phyloP scores from a whole-genome alignment of 2,888 invertebrate genomes.

The Melinopterus prodromus region DNA sequence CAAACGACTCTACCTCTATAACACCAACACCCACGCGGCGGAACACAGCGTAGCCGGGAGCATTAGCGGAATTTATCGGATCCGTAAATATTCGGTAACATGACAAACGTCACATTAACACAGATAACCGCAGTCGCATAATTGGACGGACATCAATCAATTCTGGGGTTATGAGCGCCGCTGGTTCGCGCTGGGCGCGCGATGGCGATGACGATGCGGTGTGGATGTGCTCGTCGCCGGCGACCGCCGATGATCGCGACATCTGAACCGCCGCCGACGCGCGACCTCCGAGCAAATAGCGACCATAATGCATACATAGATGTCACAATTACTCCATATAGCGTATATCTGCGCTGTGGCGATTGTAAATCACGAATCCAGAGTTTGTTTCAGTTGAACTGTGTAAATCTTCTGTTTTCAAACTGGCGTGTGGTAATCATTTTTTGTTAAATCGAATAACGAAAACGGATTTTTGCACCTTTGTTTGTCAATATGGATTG shows the following conservation, averaged over 20 bases:
- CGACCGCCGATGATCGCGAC: not conserved
- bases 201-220: not conserved
- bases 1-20: no score
- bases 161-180: not conserved
- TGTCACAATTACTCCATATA: not conserved
- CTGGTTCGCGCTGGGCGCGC: not conserved
- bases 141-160: constrained; percentile 5
- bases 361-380: no score
- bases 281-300: not conserved
- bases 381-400: no score
- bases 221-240: not conserved
- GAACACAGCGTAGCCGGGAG: not conserved
- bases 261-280: not conserved
- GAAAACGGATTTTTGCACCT: no score
- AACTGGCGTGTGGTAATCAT: no score
- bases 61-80: constrained; percentile 10
- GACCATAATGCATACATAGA: not conserved
- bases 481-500: no score
- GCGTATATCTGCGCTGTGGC: not conserved
- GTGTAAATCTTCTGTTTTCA: no score
- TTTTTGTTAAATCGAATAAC: no score
- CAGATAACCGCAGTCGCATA: constrained; percentile 11
- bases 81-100: constrained; percentile 39
- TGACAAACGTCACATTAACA: constrained; percentile 39
- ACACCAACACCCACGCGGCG: no score